phyloP scores from a whole-genome alignment of 2,888 invertebrate genomes.

The Xylota sylvarum region DNA sequence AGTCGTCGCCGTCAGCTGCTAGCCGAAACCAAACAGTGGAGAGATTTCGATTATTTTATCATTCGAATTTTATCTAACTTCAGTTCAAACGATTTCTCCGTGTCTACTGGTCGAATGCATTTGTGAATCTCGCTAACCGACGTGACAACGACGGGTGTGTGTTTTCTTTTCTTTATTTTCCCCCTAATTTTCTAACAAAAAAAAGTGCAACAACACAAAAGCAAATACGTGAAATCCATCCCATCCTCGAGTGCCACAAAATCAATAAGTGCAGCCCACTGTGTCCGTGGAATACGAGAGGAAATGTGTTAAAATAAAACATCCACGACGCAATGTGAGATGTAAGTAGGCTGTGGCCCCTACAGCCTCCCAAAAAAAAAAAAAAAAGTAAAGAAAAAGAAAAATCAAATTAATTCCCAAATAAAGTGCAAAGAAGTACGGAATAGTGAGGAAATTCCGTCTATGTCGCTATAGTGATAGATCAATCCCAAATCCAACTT shows the following conservation, averaged over 20 bases:
- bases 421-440: constrained; percentile 17
- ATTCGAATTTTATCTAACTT: constrained; percentile 68
- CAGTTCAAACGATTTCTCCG: constrained; percentile 72
- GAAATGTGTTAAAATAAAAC: constrained; percentile 65
- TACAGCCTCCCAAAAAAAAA: constrained; percentile 67
- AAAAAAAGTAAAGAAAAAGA: background rate
- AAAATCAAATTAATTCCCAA: background rate
- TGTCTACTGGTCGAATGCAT: constrained; percentile 44
- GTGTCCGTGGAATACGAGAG: constrained; percentile 51
- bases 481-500: constrained; percentile 27
- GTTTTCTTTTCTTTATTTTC: constrained; percentile 60
- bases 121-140: constrained; percentile 32
- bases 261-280: constrained; percentile 71
- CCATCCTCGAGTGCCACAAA: constrained; percentile 58
- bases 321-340: constrained; percentile 76
- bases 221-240: constrained; percentile 61
- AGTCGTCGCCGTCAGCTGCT: constrained; percentile 28
- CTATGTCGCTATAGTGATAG: constrained; percentile 13
- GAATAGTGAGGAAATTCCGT: background rate
- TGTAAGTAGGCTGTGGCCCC: constrained; percentile 72
- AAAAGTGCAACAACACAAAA: constrained; percentile 61
- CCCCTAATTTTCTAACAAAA: constrained; percentile 43
- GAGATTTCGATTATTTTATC: constrained; percentile 35
- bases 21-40: constrained; percentile 42
- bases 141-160: constrained; percentile 65